Evolutionary conservation across 2,888 invertebrate species (phyloP).

Genomic region (Drosophila atripex): DNA sequence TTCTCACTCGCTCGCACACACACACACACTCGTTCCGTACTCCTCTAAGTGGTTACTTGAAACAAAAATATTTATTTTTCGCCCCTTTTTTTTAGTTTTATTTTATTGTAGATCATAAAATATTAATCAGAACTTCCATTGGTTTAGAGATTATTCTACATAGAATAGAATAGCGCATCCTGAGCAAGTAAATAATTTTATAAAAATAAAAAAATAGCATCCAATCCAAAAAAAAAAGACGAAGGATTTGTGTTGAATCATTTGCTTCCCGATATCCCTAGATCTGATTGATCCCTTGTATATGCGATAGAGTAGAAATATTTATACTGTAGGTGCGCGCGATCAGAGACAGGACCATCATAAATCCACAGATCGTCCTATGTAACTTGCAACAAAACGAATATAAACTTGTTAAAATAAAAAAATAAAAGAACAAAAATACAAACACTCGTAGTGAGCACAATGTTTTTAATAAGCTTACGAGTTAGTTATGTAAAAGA

Average conservation of each 20-base stretch:
- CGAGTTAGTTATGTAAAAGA: neutral
- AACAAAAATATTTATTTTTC: neutral
- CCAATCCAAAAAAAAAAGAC: neutral
- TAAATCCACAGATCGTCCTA: constrained; percentile 15
- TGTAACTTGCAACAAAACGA: too few species aligned
- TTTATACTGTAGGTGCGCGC: neutral
- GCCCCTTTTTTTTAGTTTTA: neutral
- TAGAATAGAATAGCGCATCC: too few species aligned
- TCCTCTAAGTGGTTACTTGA: constrained; percentile 17
- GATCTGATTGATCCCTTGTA: constrained; percentile 2
- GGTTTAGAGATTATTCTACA: neutral
- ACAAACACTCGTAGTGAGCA: neutral
- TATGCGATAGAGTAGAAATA: constrained; percentile 2
- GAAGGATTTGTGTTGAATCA: neutral
- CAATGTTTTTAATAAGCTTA: neutral
- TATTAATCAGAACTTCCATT: constrained; percentile 30
- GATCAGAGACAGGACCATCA: constrained; percentile 1
- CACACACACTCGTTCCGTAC: constrained; percentile 17
- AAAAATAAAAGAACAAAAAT: constrained; percentile 15
- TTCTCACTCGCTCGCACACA: constrained; percentile 8
- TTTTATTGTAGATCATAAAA: constrained; percentile 9
- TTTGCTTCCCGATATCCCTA: neutral
- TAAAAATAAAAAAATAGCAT: neutral
- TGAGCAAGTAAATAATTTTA: neutral
- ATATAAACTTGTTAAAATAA: constrained; percentile 29